These are phyloP conservation scores for Stigmatopora argus DNA, from an alignment of 2,113 vertebrate species.

Conservation along the genomic window DNA sequence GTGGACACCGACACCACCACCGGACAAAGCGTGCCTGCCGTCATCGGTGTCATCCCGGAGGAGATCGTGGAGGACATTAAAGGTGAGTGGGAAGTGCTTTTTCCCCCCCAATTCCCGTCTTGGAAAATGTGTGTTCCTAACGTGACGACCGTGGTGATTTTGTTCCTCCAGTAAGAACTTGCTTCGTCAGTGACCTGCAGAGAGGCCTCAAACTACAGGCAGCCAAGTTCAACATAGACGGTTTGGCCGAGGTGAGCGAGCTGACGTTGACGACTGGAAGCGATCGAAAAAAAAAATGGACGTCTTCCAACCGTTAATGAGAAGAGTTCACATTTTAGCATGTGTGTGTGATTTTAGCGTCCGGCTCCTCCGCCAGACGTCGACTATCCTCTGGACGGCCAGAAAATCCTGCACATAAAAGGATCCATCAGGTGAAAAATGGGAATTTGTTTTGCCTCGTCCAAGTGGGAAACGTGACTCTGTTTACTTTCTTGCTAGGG, in stretches of 20 bases:
- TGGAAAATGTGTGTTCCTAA: background rate
- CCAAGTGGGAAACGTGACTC: background rate
- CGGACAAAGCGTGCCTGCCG: slow-evolving; percentile 82
- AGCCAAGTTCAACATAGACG: slow-evolving; percentile 91
- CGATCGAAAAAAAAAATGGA: too few species aligned
- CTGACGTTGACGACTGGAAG: background rate
- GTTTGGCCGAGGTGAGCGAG: slow-evolving; percentile 77
- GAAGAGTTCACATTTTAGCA: too few species aligned
- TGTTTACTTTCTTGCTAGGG: slow-evolving; percentile 64
- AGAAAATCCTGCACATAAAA: slow-evolving; percentile 90
- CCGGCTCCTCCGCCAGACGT: slow-evolving; percentile 85
- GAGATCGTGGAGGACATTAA: slow-evolving; percentile 95
- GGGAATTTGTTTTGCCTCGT: background rate
- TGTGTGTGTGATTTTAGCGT: slow-evolving; percentile 68
- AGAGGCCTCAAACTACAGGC: slow-evolving; percentile 91
- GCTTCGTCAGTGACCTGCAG: slow-evolving; percentile 92
- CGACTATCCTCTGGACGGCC: slow-evolving; percentile 89
- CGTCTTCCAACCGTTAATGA: too few species aligned
- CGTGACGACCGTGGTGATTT: background rate
- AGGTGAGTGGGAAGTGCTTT: slow-evolving; percentile 73
- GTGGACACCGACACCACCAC: slow-evolving; percentile 83
- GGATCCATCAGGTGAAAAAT: slow-evolving; percentile 83
- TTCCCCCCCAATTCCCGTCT: background rate
- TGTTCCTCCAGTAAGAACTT: slow-evolving; percentile 79
- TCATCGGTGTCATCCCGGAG: slow-evolving; percentile 85